Conservation (phyloP, 2,797 vertebrate species). For the Dipus sagitta region DNA sequence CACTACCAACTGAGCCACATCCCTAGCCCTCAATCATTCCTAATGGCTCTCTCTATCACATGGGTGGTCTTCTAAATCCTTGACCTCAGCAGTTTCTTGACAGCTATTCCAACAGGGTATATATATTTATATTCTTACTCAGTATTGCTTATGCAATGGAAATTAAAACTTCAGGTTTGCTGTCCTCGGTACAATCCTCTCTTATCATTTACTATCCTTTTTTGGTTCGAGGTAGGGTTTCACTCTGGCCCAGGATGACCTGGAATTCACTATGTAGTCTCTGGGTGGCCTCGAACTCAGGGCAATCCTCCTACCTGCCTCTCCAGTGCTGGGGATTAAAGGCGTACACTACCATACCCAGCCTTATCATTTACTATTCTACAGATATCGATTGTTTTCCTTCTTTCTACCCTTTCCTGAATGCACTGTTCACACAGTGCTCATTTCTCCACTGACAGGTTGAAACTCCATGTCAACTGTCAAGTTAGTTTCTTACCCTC, state of each 20-base stretch:
- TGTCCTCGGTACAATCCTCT: background rate
- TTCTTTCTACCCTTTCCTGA: background rate
- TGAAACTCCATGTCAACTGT: background rate
- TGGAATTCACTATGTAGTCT: no score
- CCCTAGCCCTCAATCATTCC: background rate
- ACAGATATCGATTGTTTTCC: background rate
- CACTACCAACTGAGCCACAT: no score
- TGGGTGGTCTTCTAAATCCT: background rate
- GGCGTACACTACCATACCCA: no score
- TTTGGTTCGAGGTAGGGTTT: no score
- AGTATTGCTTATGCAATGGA: background rate
- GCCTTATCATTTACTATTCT: background rate
- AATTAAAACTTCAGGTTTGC: background rate
- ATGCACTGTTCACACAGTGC: no score
- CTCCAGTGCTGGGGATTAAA: no score
- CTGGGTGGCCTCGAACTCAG: no score
- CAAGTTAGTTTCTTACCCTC: background rate
- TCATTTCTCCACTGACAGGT: background rate
- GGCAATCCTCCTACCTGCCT: no score
- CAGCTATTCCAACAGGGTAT: background rate
- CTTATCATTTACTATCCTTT: background rate
- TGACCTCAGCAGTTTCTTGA: background rate
- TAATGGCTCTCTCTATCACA: background rate
- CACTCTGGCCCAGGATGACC: no score
- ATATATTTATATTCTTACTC: conserved; percentile 4